Evolutionary conservation across 53 echinoderm and acorn worm genomes (phyloP).

Genomic region (Holothuria scabra): DNA sequence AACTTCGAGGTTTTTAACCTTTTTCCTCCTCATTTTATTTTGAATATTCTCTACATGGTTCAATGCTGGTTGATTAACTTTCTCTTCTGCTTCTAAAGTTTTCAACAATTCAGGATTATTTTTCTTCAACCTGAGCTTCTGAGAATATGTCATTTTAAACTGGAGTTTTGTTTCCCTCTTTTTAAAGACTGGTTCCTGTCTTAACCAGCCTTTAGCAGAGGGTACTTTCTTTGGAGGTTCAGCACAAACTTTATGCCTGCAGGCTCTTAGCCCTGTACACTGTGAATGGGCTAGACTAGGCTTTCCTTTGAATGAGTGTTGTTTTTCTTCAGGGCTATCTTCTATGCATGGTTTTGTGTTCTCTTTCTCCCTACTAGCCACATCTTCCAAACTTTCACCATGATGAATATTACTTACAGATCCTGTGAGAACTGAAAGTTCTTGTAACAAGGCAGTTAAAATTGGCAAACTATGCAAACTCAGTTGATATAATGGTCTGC

Average conservation of each 20-base stretch:
- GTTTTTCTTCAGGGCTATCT: not conserved
- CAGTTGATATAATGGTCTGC: not conserved
- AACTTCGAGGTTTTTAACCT: not conserved
- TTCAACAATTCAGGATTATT: conserved; percentile 87
- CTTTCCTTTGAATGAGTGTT: not conserved
- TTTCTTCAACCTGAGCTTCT: conserved; percentile 83
- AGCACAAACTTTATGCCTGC: conserved; percentile 79
- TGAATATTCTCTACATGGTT: conserved; percentile 10
- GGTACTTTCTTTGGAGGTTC: conserved; percentile 72
- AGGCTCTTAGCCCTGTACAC: conserved; percentile 52
- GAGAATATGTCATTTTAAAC: conserved; percentile 91
- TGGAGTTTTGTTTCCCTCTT: conserved; percentile 66
- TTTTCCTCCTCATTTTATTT: not conserved
- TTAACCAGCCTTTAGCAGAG: conserved; percentile 74
- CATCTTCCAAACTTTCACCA: conserved; percentile 1
- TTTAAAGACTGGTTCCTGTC: conserved; percentile 69
- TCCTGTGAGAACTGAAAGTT: conserved; percentile 75
- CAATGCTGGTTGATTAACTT: conserved; percentile 33
- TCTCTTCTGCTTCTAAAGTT: conserved; percentile 66
- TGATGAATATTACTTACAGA: conserved; percentile 5
- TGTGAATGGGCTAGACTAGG: not conserved
- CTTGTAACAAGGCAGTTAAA: conserved; percentile 76
- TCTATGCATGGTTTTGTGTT: not conserved
- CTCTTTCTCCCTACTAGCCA: conserved; percentile 14
- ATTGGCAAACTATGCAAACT: conserved; percentile 61